These are phyloP conservation scores for Pandion haliaetus DNA, from an alignment of 2,113 vertebrate genomes.

Conservation along the genomic window DNA sequence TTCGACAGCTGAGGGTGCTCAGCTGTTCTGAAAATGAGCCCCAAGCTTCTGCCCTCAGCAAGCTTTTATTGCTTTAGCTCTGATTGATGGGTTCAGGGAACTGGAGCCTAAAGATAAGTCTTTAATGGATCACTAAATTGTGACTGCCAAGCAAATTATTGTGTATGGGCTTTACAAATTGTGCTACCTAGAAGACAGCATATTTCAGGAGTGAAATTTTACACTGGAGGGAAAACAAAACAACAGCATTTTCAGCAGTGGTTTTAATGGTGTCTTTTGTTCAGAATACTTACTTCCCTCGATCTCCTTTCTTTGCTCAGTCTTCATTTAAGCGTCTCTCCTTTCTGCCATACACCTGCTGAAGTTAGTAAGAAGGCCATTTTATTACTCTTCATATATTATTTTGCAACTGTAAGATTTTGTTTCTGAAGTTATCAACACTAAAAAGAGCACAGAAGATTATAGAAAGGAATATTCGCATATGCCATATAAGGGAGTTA, in stretches of 20 bases:
- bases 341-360: not conserved
- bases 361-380: not conserved
- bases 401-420: not conserved
- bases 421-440: not conserved
- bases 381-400: not conserved
- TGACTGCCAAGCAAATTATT: conserved; percentile 29
- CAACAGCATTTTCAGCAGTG: not conserved
- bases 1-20: not conserved
- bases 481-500: not conserved
- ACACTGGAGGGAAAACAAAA: not conserved
- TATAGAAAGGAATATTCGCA: not conserved
- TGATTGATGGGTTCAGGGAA: conserved; percentile 32
- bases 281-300: not conserved
- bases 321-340: not conserved
- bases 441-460: not conserved
- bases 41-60: conserved; percentile 15
- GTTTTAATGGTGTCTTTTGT: not conserved
- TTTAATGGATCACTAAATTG: conserved; percentile 47
- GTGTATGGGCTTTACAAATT: not conserved
- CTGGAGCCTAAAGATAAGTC: conserved; percentile 34
- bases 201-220: conserved; percentile 12
- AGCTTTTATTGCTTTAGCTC: conserved; percentile 24
- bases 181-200: not conserved
- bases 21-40: conserved; percentile 23
- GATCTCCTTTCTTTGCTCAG: not conserved